phyloP scores from a whole-genome alignment of 2,888 invertebrate genomes.

The Diarsia mendica region DNA sequence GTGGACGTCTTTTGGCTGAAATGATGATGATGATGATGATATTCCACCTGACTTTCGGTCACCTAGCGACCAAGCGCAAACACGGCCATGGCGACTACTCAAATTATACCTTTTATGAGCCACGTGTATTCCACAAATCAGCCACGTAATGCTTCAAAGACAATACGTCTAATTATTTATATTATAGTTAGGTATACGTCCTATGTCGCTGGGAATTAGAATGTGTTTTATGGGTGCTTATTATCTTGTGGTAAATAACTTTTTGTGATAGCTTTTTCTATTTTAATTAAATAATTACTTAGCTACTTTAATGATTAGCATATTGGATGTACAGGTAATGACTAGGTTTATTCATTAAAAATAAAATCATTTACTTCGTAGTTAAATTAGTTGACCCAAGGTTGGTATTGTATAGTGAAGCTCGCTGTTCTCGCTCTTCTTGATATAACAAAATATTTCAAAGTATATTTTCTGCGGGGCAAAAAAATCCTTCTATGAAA shows the following conservation, averaged over 20 bases:
- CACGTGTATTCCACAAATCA: slow-evolving; percentile 45
- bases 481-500: neutral
- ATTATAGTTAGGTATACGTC: slow-evolving; percentile 9
- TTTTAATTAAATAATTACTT: neutral
- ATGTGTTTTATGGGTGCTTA: slow-evolving; percentile 7
- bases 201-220: slow-evolving; percentile 9
- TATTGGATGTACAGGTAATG: neutral
- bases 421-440: neutral
- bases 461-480: neutral
- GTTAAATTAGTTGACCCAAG: neutral
- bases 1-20: too few relatives aligned
- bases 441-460: neutral
- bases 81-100: slow-evolving; percentile 68
- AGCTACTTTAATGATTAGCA: neutral
- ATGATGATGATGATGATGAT: too few relatives aligned
- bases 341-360: neutral
- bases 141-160: slow-evolving; percentile 40
- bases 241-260: slow-evolving; percentile 8
- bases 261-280: neutral
- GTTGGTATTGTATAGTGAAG: neutral
- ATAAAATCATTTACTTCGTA: neutral
- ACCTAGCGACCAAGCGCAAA: slow-evolving; percentile 83
- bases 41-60: slow-evolving; percentile 77
- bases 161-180: slow-evolving; percentile 45
- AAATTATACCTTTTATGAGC: slow-evolving; percentile 66